Conservation (phyloP, 2,113 vertebrate genomes). For the Dunckerocampus dactyliophorus region DNA sequence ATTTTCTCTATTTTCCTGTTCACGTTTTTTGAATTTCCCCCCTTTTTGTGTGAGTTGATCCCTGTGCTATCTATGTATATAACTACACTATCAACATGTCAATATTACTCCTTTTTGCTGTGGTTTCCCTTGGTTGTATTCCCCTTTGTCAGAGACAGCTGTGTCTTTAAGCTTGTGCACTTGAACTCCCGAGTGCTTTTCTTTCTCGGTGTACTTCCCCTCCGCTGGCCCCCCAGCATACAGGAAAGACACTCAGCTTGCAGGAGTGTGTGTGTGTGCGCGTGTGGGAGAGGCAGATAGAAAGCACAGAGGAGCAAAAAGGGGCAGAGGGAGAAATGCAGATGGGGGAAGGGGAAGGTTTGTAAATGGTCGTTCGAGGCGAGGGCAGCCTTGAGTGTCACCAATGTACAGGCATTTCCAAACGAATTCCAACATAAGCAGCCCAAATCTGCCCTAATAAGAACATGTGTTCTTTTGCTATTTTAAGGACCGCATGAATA, state of each 20-base stretch:
- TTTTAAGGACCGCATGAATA: slow-evolving; percentile 4
- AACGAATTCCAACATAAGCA: not conserved
- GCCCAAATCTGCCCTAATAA: not conserved
- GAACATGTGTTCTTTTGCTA: not conserved
- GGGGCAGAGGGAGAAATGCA: slow-evolving; percentile 61
- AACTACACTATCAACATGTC: slow-evolving; percentile 26
- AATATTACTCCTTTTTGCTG: slow-evolving; percentile 37
- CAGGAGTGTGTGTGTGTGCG: slow-evolving; percentile 38
- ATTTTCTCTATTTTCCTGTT: slow-evolving; percentile 60
- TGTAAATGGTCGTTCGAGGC: slow-evolving; percentile 56
- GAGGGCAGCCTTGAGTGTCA: slow-evolving; percentile 33
- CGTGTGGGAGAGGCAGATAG: slow-evolving; percentile 20
- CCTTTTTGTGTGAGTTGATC: slow-evolving; percentile 34
- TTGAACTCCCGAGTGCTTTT: slow-evolving; percentile 71
- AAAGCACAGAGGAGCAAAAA: slow-evolving; percentile 55
- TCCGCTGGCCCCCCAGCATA: slow-evolving; percentile 63
- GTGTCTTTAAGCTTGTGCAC: slow-evolving; percentile 67
- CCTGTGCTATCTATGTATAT: slow-evolving; percentile 2
- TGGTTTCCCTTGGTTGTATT: slow-evolving; percentile 29
- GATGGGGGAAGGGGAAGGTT: slow-evolving; percentile 67
- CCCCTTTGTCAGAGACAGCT: slow-evolving; percentile 56
- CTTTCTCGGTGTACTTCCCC: slow-evolving; percentile 65
- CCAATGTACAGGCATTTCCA: slow-evolving; percentile 21
- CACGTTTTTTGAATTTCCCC: slow-evolving; percentile 38
- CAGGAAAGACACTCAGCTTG: slow-evolving; percentile 66